A percentile compares a stretch with the other conserved stretches of the same genome.
Conservation (phyloP, 2,797 vertebrate species). For the Danio albolineatus region DNA sequence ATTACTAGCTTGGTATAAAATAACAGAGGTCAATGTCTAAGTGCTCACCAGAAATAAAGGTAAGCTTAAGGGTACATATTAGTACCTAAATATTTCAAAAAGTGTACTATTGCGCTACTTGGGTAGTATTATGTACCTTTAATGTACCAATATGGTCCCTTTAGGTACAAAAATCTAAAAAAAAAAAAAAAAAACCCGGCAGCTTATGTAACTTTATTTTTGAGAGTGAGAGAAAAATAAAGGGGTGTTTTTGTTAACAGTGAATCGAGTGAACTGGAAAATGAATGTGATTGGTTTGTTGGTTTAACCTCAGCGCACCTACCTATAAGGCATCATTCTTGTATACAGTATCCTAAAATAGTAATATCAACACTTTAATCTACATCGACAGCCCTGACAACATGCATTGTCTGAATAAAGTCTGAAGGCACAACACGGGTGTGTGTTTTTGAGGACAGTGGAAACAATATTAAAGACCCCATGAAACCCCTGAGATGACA, state of each 20-base stretch:
- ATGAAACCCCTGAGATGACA: background rate
- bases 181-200: no score
- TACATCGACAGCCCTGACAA: constrained; percentile 23
- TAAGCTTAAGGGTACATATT: no score
- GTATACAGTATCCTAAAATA: constrained; percentile 6
- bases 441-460: background rate
- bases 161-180: no score
- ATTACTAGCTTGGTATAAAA: background rate
- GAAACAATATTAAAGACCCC: constrained; percentile 10
- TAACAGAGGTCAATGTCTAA: background rate
- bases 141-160: no score
- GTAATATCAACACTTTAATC: constrained; percentile 15
- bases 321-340: background rate
- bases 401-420: background rate
- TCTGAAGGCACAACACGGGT: background rate
- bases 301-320: constrained; percentile 9
- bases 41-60: background rate
- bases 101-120: no score
- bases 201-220: no score
- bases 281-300: background rate
- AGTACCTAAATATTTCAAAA: no score
- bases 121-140: no score
- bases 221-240: background rate
- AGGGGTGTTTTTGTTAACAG: background rate
- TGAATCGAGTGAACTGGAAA: background rate